Evolutionary conservation across 2,888 invertebrate genomes (phyloP).

Genomic region (Drosophila setosimentum): DNA sequence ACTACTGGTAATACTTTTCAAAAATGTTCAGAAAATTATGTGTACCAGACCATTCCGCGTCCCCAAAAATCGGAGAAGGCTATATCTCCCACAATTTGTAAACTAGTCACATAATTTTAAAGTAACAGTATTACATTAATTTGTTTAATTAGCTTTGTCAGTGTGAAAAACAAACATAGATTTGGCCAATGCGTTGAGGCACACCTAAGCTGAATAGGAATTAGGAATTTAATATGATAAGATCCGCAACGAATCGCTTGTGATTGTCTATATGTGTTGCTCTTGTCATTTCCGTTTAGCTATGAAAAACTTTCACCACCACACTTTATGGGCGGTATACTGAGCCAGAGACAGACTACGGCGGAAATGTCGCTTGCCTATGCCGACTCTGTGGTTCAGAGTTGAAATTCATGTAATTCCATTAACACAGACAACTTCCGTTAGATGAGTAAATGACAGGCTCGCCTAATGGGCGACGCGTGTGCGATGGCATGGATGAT

Average conservation of each 20-base stretch:
- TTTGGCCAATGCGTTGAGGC: conserved; percentile 32
- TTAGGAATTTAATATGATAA: conserved; percentile 32
- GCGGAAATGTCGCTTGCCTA: conserved; percentile 51
- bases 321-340: conserved; percentile 54
- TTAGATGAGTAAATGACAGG: conserved; percentile 69
- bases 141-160: background rate
- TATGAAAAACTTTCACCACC: conserved; percentile 49
- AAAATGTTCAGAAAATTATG: background rate
- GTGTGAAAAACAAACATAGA: conserved; percentile 6
- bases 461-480: conserved; percentile 66
- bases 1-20: background rate
- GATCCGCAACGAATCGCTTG: conserved; percentile 11
- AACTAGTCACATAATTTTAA: background rate
- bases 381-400: conserved; percentile 64
- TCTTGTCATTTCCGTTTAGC: conserved; percentile 60
- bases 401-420: conserved; percentile 79
- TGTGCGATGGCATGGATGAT: conserved; percentile 36
- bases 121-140: background rate
- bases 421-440: conserved; percentile 79
- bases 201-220: conserved; percentile 13
- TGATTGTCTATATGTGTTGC: conserved; percentile 19
- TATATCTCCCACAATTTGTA: background rate
- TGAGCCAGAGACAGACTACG: conserved; percentile 13
- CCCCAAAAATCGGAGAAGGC: background rate
- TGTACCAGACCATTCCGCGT: background rate